These are phyloP conservation scores for Columba livia DNA, from an alignment of 2,113 vertebrate species.

Conservation along the genomic window DNA sequence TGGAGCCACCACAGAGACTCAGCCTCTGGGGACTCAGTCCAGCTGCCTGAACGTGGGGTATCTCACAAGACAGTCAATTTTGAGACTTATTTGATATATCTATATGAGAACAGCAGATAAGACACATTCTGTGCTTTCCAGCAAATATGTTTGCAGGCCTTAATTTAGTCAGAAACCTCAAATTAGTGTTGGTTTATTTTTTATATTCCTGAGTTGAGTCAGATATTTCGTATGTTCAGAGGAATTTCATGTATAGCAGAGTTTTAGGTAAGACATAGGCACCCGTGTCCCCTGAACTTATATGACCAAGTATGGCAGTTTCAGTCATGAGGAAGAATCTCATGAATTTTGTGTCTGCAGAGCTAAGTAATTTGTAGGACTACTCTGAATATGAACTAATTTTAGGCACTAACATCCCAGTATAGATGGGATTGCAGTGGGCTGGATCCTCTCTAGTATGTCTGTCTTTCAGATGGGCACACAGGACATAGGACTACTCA, in stretches of 20 bases:
- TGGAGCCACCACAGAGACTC: background rate
- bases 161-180: background rate
- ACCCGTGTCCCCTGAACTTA: background rate
- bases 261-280: background rate
- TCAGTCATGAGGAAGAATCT: background rate
- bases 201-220: background rate
- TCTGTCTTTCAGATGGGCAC: background rate
- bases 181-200: background rate
- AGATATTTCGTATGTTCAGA: background rate
- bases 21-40: background rate
- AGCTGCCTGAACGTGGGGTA: fast-evolving
- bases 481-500: background rate
- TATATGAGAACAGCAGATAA: background rate
- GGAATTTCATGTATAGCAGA: background rate
- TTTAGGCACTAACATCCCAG: background rate
- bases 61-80: background rate
- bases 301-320: background rate
- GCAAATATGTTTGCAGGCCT: background rate
- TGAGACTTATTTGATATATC: background rate
- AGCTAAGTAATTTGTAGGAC: background rate
- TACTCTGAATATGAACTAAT: slow-evolving; percentile 4
- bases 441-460: background rate
- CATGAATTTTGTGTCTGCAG: background rate
- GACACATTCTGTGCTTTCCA: background rate
- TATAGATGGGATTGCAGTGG: background rate